Evolutionary conservation across 2,888 invertebrate species (phyloP).

Genomic region (Campoletis raptor): DNA sequence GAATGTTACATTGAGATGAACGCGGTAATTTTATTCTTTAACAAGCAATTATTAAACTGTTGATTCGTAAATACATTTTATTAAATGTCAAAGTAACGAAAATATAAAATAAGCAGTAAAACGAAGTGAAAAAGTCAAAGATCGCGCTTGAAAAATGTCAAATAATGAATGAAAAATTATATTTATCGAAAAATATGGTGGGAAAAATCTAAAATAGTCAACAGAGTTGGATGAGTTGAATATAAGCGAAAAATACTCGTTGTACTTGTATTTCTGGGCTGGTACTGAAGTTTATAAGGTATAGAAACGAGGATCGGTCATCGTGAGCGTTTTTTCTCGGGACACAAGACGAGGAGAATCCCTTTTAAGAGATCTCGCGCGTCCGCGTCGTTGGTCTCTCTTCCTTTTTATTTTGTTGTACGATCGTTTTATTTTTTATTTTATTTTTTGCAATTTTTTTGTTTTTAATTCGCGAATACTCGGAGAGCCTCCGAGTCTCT

Average conservation of each 20-base stretch:
- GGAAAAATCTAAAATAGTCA: neutral
- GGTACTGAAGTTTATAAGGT: slow-evolving; percentile 14
- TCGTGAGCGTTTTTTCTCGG: slow-evolving; percentile 43
- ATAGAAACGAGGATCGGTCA: slow-evolving; percentile 36
- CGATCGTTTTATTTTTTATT: neutral
- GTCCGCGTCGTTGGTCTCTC: slow-evolving; percentile 22
- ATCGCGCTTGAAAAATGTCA: neutral
- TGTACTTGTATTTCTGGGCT: neutral
- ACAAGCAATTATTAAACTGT: neutral
- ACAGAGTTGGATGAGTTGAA: neutral
- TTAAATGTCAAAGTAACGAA: neutral
- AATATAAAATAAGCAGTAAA: neutral
- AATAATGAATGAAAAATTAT: neutral
- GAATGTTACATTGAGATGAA: too few species aligned
- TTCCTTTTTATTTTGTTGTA: slow-evolving; percentile 11
- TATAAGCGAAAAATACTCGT: neutral
- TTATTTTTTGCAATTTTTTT: slow-evolving; percentile 5
- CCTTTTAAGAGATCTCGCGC: slow-evolving; percentile 53
- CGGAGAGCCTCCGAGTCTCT: slow-evolving; percentile 45
- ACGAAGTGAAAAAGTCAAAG: too few species aligned
- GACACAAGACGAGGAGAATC: slow-evolving; percentile 46
- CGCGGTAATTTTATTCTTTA: neutral
- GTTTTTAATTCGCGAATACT: slow-evolving; percentile 47
- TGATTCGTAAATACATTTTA: neutral
- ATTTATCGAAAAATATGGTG: neutral